Percentiles rank a stretch among this genome's conserved stretches.
Evolutionary conservation across 2,797 vertebrate species (phyloP).

Genomic region (Gallirallus australis): DNA sequence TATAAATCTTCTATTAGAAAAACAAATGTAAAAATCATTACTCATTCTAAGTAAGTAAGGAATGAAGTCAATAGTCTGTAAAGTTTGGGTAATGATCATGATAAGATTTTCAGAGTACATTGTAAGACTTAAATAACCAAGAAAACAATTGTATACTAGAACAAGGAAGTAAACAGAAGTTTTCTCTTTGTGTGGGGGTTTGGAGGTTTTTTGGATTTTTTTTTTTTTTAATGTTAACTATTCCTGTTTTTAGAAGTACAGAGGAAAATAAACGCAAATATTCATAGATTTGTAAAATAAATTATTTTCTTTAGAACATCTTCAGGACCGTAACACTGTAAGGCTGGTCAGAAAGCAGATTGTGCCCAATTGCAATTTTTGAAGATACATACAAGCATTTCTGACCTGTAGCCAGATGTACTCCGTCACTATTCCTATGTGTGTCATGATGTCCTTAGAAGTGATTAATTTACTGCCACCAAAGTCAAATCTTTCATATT

Average conservation of each 20-base stretch:
- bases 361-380: fast-evolving
- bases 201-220: background rate
- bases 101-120: background rate
- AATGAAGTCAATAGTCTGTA: background rate
- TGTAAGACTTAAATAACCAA: background rate
- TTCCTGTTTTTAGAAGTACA: fast-evolving
- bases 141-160: background rate
- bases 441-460: background rate
- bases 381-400: background rate
- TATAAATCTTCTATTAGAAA: background rate
- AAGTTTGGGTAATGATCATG: background rate
- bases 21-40: background rate
- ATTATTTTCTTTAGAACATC: background rate
- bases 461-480: background rate
- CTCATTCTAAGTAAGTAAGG: background rate
- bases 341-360: background rate
- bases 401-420: background rate
- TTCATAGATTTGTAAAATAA: background rate
- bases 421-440: background rate
- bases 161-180: background rate
- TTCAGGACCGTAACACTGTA: background rate
- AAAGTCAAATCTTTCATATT: background rate
- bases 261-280: background rate
- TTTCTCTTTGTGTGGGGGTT: background rate
- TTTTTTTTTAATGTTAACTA: background rate